Percentiles rank a stretch among this genome's conserved stretches.
phyloP scores from a whole-genome alignment of 2,888 invertebrate genomes.

The Platypus cylindrus region DNA sequence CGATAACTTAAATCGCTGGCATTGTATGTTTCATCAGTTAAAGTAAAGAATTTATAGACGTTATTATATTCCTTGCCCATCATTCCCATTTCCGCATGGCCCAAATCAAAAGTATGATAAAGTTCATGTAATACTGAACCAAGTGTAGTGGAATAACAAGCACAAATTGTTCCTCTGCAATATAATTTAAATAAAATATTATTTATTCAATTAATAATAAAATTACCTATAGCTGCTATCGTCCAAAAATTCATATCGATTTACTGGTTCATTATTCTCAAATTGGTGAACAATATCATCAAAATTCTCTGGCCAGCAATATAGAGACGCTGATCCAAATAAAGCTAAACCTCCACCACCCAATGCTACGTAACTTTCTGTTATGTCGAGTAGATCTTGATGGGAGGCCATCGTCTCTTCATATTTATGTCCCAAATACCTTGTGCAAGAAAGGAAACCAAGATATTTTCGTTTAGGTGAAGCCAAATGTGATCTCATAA shows the following conservation, averaged over 20 bases:
- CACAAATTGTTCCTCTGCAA: slow-evolving; percentile 64
- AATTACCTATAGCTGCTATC: slow-evolving; percentile 72
- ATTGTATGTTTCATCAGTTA: slow-evolving; percentile 4
- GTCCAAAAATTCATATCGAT: slow-evolving; percentile 66
- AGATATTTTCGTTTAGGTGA: slow-evolving; percentile 68
- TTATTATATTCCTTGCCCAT: slow-evolving; percentile 89
- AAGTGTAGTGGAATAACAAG: slow-evolving; percentile 80
- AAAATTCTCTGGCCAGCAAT: slow-evolving; percentile 73
- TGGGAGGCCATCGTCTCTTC: slow-evolving; percentile 49
- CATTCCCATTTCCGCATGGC: slow-evolving; percentile 80
- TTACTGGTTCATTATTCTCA: slow-evolving; percentile 49
- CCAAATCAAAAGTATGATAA: slow-evolving; percentile 87
- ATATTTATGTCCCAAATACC: slow-evolving; percentile 28
- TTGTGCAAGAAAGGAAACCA: slow-evolving; percentile 79
- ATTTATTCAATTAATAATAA: not conserved
- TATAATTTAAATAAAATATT: slow-evolving; percentile 7
- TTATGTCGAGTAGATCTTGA: slow-evolving; percentile 53
- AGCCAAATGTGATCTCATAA: slow-evolving; percentile 57
- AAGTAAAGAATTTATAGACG: slow-evolving; percentile 60
- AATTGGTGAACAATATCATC: slow-evolving; percentile 52
- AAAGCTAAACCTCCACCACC: slow-evolving; percentile 87
- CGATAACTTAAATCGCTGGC: too few species aligned
- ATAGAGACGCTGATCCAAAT: slow-evolving; percentile 80
- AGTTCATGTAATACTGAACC: slow-evolving; percentile 89
- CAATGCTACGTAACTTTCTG: slow-evolving; percentile 76